Base-by-base conservation (phyloP, 2,797 vertebrate genomes). In the Dipus sagitta region DNA sequence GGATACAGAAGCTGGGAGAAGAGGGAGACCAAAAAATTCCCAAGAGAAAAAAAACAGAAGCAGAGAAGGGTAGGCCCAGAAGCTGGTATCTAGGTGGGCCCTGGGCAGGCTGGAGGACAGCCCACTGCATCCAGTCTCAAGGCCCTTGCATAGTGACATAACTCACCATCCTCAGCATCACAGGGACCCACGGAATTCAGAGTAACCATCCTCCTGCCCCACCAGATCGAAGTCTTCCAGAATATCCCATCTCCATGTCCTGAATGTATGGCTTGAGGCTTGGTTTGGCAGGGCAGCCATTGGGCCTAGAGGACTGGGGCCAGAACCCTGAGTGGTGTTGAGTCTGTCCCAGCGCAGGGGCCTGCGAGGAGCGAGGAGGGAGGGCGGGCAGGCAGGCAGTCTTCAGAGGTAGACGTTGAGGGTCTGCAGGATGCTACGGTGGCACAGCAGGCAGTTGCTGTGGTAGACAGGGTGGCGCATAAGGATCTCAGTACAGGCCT, bases 381-480 rank as follows among this genome's bases (percentile, higher is more conserved):
- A n/a, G 65, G 38, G 26, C 71, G 10, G 90, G 76, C n/a, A 74
- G 72, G 79, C 34, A 10, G 1, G 17, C 54, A 32, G 80, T 67
- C 64, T 79, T 99, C 98, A 99, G 93, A 99, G 98, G 96, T 99
- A 99, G 28, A 99, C 99, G 0, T 99, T 99, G 98, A 99, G 99
- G 0, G 99, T 99, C 98, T 99, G 99, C 93, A 99, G 98, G 96
- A 99, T 99, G 98, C 99, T 98, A 93, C 99, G 99, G 60, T 99
- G 98, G 97, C 99, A 99, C 7, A 99, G 99, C 0, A 99, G 99
- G 96, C 99, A 99, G 98, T 99, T 99, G 91, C 99, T 99, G 90
- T 99, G 99, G 97, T 99, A 98, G 90, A 99, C 58, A 0, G 99
- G 99, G 96, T 99, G 99, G 83, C 98, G 98, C 96, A 99, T 96